phyloP scores from a whole-genome alignment of 1,140 invertebrate genomes.

The Chrysoperla carnea region DNA sequence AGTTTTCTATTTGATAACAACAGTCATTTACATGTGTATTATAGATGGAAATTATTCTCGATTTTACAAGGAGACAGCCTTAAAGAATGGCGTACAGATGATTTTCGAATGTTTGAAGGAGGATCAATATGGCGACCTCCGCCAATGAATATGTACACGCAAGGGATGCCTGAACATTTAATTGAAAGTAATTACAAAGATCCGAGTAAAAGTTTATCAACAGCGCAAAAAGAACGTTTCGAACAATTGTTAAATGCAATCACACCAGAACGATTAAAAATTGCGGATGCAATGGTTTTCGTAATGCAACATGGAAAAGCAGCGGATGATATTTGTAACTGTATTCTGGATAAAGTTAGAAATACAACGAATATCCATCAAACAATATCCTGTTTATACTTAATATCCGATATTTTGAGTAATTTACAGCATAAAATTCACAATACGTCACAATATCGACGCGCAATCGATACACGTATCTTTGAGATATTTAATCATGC shows the following conservation, averaged over 20 bases:
- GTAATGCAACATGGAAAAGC: slow-evolving; percentile 94
- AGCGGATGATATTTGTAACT: slow-evolving; percentile 85
- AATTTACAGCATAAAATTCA: slow-evolving; percentile 42
- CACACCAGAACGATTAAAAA: slow-evolving; percentile 59
- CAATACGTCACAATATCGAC: slow-evolving; percentile 11
- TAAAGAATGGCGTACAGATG: slow-evolving; percentile 76
- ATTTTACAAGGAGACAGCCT: slow-evolving; percentile 88
- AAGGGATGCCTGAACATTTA: slow-evolving; percentile 72
- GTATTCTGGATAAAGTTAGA: slow-evolving; percentile 68
- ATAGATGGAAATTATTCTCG: slow-evolving; percentile 95
- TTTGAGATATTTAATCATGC: slow-evolving; percentile 74
- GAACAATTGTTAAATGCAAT: slow-evolving; percentile 79
- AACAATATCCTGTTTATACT: slow-evolving; percentile 84
- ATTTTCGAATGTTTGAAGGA: slow-evolving; percentile 90
- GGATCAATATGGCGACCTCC: slow-evolving; percentile 94
- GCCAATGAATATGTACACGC: slow-evolving; percentile 75
- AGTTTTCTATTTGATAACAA: slow-evolving; percentile 95
- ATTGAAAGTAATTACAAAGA: slow-evolving; percentile 43
- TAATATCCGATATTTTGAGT: slow-evolving; percentile 90
- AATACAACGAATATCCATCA: slow-evolving; percentile 63
- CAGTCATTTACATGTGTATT: slow-evolving; percentile 91
- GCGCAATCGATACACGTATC: slow-evolving; percentile 63
- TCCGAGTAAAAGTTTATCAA: slow-evolving; percentile 35
- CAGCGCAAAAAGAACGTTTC: slow-evolving; percentile 48
- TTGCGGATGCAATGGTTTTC: slow-evolving; percentile 93